Evolutionary conservation across 2,797 vertebrate genomes (phyloP).

Genomic region (Phrynocephalus guinanensis): DNA sequence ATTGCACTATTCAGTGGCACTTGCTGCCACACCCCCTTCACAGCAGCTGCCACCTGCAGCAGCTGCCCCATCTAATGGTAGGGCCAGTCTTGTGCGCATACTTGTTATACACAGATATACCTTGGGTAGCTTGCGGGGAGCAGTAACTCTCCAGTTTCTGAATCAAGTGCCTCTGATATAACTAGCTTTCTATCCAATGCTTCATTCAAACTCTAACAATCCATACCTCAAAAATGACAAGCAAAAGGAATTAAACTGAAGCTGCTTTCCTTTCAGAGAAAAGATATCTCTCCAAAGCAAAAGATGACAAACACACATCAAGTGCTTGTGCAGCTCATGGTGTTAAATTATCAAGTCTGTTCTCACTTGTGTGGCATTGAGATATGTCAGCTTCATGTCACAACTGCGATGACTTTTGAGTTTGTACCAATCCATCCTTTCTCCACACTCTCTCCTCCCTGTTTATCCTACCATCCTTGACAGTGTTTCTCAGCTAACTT

Average conservation of each 20-base stretch:
- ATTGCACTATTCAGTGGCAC: background rate
- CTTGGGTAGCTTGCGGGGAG: background rate
- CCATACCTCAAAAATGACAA: background rate
- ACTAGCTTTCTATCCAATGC: background rate
- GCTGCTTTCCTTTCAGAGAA: background rate
- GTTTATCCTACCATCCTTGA: conserved; percentile 18
- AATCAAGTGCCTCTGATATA: background rate
- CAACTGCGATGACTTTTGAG: background rate
- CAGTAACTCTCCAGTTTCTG: background rate
- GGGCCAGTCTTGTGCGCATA: background rate
- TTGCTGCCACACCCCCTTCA: background rate
- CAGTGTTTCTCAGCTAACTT: conserved; percentile 35
- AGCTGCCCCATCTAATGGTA: background rate
- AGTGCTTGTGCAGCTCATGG: background rate
- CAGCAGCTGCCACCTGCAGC: background rate
- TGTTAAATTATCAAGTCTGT: conserved; percentile 22
- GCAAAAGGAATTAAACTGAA: background rate
- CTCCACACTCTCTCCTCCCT: background rate
- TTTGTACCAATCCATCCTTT: background rate
- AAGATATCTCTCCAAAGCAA: background rate
- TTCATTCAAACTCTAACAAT: background rate
- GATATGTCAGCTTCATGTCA: conserved; percentile 6
- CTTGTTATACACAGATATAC: background rate
- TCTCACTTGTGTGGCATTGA: background rate
- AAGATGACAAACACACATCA: background rate